A percentile compares a stretch with the other conserved stretches of the same genome.
These are phyloP conservation scores for Burhinus oedicnemus DNA, from an alignment of 2,113 vertebrate genomes.

Conservation along the genomic window DNA sequence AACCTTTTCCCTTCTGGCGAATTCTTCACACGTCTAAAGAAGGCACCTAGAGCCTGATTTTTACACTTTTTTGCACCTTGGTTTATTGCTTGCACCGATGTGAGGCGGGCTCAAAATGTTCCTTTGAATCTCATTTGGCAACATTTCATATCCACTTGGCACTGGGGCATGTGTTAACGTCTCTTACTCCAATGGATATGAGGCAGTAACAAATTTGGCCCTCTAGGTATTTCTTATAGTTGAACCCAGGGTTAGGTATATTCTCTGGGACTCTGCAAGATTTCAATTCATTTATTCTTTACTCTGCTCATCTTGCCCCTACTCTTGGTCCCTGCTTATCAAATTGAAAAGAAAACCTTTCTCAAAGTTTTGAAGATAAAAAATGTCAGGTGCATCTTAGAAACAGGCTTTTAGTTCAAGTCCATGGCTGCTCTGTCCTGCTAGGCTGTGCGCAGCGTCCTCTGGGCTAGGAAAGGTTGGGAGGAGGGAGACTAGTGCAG, in stretches of 20 bases:
- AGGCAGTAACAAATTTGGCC: background rate
- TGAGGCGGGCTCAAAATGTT: conserved; percentile 5
- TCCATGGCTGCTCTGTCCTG: background rate
- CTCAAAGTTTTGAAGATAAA: background rate
- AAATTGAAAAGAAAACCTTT: background rate
- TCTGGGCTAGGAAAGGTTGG: background rate
- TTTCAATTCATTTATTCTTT: background rate
- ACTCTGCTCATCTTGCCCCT: background rate
- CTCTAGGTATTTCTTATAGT: background rate
- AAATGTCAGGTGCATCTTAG: background rate
- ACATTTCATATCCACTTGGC: conserved; percentile 4
- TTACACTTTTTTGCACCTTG: background rate
- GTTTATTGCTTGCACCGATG: background rate
- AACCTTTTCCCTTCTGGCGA: background rate
- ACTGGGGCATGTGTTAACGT: background rate
- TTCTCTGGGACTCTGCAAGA: background rate
- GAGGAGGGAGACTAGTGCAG: background rate
- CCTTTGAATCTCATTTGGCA: conserved; percentile 30
- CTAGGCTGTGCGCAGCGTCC: background rate
- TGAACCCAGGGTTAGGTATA: background rate
- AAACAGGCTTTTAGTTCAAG: background rate
- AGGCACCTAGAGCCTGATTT: background rate
- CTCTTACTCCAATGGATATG: background rate
- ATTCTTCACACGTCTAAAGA: background rate
- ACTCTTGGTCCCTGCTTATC: background rate